A percentile compares a stretch with the other conserved stretches of the same genome.
phyloP scores from a whole-genome alignment of 2,113 vertebrate genomes.

The Cyphomyrus discorhynchus region DNA sequence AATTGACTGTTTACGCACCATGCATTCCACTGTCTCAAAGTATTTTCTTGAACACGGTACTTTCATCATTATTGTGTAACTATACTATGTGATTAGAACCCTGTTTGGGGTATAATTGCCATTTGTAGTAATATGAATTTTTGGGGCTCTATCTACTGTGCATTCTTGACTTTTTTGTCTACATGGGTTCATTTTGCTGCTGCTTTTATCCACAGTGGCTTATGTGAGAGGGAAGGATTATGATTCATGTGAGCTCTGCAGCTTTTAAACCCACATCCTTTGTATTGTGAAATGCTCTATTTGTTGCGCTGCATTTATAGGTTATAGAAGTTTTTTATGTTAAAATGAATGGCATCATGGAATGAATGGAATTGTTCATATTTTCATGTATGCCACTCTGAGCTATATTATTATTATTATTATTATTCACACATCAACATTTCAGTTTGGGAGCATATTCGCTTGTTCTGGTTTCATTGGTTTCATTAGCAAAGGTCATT shows the following conservation, averaged over 20 bases:
- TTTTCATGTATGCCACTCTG: not conserved
- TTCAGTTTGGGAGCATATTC: not conserved
- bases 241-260: not conserved
- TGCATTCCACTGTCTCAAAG: not conserved
- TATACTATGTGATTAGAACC: not conserved
- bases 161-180: not conserved
- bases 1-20: not conserved
- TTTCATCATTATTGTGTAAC: not conserved
- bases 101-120: not conserved
- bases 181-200: not conserved
- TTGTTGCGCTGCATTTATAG: not conserved
- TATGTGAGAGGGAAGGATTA: not conserved
- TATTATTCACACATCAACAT: not conserved
- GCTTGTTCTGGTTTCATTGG: not conserved
- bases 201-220: not conserved
- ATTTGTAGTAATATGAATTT: not conserved
- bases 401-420: not conserved
- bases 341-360: not conserved
- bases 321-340: not conserved
- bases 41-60: not conserved
- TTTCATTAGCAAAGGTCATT: not conserved
- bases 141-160: not conserved
- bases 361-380: not conserved
- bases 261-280: not conserved
- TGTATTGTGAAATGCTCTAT: not conserved